These are phyloP conservation scores for Hyperoplus immaculatus DNA, from an alignment of 2,797 vertebrate species.

Conservation along the genomic window DNA sequence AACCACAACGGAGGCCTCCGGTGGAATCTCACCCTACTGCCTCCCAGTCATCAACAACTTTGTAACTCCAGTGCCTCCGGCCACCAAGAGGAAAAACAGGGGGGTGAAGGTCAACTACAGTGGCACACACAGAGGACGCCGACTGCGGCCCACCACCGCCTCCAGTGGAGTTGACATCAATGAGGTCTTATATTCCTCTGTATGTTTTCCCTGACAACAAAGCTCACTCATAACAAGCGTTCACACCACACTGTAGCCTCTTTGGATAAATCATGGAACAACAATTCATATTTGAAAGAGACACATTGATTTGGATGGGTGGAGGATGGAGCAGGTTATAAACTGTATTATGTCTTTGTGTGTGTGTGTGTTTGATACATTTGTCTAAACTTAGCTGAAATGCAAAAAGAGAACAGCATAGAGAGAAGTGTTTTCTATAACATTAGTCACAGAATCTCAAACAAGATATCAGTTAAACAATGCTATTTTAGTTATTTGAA, in stretches of 20 bases:
- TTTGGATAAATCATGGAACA: conserved; percentile 18
- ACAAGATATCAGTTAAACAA: no score
- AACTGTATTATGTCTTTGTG: not conserved
- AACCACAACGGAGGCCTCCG: conserved; percentile 69
- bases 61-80: conserved; percentile 86
- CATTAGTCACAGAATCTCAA: not conserved
- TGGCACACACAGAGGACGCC: conserved; percentile 79
- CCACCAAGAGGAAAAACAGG: conserved; percentile 79
- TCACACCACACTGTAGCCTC: not conserved
- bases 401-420: not conserved
- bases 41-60: conserved; percentile 88
- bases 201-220: conserved; percentile 20
- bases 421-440: not conserved
- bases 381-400: not conserved
- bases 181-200: conserved; percentile 72
- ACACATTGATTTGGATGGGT: not conserved
- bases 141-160: conserved; percentile 83
- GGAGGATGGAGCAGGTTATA: not conserved
- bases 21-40: conserved; percentile 82
- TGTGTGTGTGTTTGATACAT: not conserved
- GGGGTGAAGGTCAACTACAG: conserved; percentile 56
- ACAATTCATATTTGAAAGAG: not conserved
- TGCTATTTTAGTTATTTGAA: not conserved
- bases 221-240: conserved; percentile 25
- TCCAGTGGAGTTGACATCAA: conserved; percentile 77